A percentile compares a stretch with the other conserved stretches of the same genome.
Evolutionary conservation across 2,888 invertebrate species (phyloP).

Genomic region (Stegana nigrithorax): DNA sequence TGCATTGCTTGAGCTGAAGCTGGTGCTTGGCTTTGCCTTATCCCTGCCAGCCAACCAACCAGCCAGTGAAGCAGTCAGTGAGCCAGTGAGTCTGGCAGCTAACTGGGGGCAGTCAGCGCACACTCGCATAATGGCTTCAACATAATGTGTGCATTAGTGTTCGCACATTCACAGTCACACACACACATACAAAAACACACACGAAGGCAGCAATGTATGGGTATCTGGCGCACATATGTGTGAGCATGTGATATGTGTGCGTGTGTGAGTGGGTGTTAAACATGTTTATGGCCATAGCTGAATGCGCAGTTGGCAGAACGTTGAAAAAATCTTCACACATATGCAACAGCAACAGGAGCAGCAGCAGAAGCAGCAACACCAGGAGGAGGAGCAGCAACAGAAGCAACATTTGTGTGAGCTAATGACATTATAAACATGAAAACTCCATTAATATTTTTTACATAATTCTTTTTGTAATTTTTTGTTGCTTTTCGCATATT

Average conservation of each 20-base stretch:
- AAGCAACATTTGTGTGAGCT: slow-evolving; percentile 51
- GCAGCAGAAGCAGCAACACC: too few relatives aligned
- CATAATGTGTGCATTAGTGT: slow-evolving; percentile 62
- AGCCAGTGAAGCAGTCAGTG: neutral
- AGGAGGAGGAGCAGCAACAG: slow-evolving; percentile 53
- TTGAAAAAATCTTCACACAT: too few relatives aligned
- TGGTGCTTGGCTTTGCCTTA: neutral
- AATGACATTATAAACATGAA: slow-evolving; percentile 65
- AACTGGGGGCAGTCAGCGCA: neutral
- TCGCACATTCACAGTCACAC: slow-evolving; percentile 62
- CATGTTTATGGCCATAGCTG: slow-evolving; percentile 55
- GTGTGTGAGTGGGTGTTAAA: slow-evolving; percentile 29
- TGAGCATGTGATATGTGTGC: slow-evolving; percentile 27
- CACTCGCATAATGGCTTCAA: slow-evolving; percentile 59
- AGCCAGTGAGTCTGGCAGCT: neutral
- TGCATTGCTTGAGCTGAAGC: too few relatives aligned
- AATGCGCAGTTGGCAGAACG: slow-evolving; percentile 32
- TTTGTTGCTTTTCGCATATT: too few relatives aligned
- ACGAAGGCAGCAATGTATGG: too few relatives aligned
- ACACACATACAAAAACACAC: too few relatives aligned
- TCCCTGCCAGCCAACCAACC: neutral
- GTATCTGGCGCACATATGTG: slow-evolving; percentile 24
- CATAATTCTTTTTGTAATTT: too few relatives aligned
- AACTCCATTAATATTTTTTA: slow-evolving; percentile 62
- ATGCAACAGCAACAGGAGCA: slow-evolving; percentile 2